Percentiles rank a stretch among this genome's conserved stretches.
These are phyloP conservation scores for Hydrozoanthus gracilis DNA, from an alignment of 92 coral and sea anemone genomes.

Conservation along the genomic window DNA sequence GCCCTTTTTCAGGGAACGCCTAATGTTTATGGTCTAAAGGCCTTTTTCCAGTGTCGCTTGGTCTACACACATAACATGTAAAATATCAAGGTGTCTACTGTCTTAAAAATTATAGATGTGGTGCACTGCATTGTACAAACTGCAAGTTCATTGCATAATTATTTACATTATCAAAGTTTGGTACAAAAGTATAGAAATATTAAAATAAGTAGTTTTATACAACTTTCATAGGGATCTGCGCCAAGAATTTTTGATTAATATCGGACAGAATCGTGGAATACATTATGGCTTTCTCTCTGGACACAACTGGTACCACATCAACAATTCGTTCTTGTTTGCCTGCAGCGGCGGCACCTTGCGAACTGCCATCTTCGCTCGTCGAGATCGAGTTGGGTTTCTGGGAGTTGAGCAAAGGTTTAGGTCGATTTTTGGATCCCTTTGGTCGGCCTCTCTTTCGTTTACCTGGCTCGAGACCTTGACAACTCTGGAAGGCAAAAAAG, in stretches of 20 bases:
- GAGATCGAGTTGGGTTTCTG: conserved; percentile 52
- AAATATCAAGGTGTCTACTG: too few relatives aligned
- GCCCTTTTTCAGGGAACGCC: too few relatives aligned
- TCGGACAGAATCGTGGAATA: conserved; percentile 88
- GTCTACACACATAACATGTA: too few relatives aligned
- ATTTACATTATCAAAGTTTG: too few relatives aligned
- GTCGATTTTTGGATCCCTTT: conserved; percentile 96
- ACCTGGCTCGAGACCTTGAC: conserved; percentile 65
- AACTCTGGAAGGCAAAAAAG: conserved; percentile 38
- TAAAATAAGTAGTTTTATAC: conserved; percentile 32
- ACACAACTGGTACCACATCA: conserved; percentile 81
- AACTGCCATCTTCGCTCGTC: conserved; percentile 26
- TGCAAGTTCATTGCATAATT: too few relatives aligned
- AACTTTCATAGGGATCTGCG: conserved; percentile 91
- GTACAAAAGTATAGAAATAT: too few relatives aligned
- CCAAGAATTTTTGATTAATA: conserved; percentile 89
- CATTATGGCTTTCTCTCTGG: conserved; percentile 87
- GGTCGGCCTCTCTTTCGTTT: conserved; percentile 96
- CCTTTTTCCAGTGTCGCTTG: too few relatives aligned
- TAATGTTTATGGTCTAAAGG: too few relatives aligned
- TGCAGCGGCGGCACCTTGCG: conserved; percentile 63
- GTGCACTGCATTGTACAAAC: too few relatives aligned
- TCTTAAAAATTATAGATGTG: too few relatives aligned
- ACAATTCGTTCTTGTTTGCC: conserved; percentile 59
- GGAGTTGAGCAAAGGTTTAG: conserved; percentile 73